These are phyloP conservation scores for Elachura formosa DNA, from an alignment of 2,113 vertebrate species.

Conservation along the genomic window DNA sequence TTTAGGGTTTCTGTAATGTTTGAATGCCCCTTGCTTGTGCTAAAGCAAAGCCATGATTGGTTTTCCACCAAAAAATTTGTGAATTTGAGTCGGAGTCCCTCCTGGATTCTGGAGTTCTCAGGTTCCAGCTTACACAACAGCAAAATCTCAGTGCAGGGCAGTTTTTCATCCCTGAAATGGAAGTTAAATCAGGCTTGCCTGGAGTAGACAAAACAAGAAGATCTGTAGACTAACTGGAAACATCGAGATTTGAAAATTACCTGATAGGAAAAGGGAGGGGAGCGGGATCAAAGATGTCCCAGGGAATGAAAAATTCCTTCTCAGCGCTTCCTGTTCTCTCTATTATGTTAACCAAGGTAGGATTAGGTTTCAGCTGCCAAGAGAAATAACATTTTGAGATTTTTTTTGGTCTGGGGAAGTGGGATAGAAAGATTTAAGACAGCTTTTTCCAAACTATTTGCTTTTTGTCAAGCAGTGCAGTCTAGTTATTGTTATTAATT, in stretches of 20 bases:
- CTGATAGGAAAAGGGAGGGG: constrained; percentile 71
- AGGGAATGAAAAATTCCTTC: constrained; percentile 77
- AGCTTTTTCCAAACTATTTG: constrained; percentile 55
- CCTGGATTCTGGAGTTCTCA: constrained; percentile 53
- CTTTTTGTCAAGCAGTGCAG: constrained; percentile 55
- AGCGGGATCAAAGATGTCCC: constrained; percentile 63
- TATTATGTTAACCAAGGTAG: constrained; percentile 76
- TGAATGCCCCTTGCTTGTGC: constrained; percentile 50
- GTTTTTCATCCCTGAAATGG: constrained; percentile 45
- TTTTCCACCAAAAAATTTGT: constrained; percentile 42
- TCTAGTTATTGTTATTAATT: constrained; percentile 63
- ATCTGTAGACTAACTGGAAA: constrained; percentile 74
- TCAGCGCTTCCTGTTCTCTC: constrained; percentile 66
- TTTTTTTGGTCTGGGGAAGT: constrained; percentile 62
- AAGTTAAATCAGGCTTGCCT: constrained; percentile 45
- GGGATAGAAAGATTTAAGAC: constrained; percentile 51
- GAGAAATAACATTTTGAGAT: constrained; percentile 70
- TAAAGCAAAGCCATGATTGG: background rate
- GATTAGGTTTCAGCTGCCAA: constrained; percentile 80
- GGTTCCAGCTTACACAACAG: constrained; percentile 59
- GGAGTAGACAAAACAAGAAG: constrained; percentile 79
- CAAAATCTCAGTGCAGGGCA: constrained; percentile 17
- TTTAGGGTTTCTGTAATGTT: constrained; percentile 13
- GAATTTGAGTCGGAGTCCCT: constrained; percentile 50
- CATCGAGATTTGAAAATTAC: constrained; percentile 75